A percentile compares a stretch with the other conserved stretches of the same genome.
phyloP scores from a whole-genome alignment of 2,888 invertebrate genomes.

The Steinernema carpocapsae region DNA sequence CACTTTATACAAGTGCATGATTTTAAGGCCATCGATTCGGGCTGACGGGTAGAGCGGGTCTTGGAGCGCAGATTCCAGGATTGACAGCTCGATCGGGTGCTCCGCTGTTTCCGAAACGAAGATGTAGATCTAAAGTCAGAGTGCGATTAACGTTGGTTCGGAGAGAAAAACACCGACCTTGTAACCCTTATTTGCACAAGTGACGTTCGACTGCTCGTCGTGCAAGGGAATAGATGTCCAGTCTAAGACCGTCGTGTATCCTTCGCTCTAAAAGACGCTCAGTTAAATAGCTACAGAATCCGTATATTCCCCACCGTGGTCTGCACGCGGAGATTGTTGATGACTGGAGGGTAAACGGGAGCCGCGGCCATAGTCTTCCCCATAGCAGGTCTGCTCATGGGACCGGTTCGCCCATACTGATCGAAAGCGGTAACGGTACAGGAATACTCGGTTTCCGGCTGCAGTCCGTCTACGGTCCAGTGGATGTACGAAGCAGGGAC shows the following conservation, averaged over 20 bases:
- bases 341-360: constrained; percentile 50
- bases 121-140: constrained; percentile 43
- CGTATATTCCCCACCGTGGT: constrained; percentile 43
- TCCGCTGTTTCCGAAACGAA: constrained; percentile 52
- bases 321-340: constrained; percentile 51
- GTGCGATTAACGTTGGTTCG: not conserved
- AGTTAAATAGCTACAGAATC: not conserved
- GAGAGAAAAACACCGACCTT: not conserved
- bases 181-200: constrained; percentile 37
- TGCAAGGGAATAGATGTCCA: constrained; percentile 51
- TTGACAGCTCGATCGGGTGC: constrained; percentile 49
- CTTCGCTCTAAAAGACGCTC: constrained; percentile 36
- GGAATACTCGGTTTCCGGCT: constrained; percentile 52
- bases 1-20: constrained; percentile 63
- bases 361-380: constrained; percentile 54
- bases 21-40: constrained; percentile 60
- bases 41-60: constrained; percentile 58
- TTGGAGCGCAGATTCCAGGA: constrained; percentile 54
- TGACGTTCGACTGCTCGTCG: constrained; percentile 38
- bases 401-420: constrained; percentile 51
- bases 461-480: constrained; percentile 52
- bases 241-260: constrained; percentile 55
- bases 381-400: constrained; percentile 35
- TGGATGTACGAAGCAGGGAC: constrained; percentile 48
- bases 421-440: constrained; percentile 57